These are phyloP conservation scores for Melitaea cinxia DNA, from an alignment of 1,140 invertebrate species.

Conservation along the genomic window DNA sequence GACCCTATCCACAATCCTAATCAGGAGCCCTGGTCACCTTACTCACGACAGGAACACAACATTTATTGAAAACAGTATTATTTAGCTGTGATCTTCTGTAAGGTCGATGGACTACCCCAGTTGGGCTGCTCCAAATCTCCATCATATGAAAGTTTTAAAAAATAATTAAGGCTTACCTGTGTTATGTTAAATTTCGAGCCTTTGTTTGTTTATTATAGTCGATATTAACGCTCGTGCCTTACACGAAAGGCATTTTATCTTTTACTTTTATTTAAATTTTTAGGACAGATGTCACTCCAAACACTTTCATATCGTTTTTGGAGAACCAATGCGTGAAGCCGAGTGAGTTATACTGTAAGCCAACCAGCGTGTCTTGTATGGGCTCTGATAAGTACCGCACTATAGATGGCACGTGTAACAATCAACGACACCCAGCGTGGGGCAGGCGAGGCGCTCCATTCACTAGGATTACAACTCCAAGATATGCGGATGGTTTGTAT, in stretches of 20 bases:
- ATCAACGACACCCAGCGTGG: slow-evolving; percentile 86
- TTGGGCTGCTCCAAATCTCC: too few relatives aligned
- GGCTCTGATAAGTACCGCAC: slow-evolving; percentile 83
- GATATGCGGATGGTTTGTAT: slow-evolving; percentile 89
- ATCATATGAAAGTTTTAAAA: too few relatives aligned
- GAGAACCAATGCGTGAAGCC: slow-evolving; percentile 58
- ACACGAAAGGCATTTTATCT: slow-evolving; percentile 9
- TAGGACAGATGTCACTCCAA: slow-evolving; percentile 57
- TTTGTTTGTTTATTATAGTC: too few relatives aligned
- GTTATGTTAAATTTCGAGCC: too few relatives aligned
- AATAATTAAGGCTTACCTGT: too few relatives aligned
- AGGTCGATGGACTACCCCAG: too few relatives aligned
- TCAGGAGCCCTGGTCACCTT: too few relatives aligned
- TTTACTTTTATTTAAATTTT: background rate
- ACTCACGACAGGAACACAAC: too few relatives aligned
- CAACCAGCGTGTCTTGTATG: slow-evolving; percentile 45
- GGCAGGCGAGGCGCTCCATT: slow-evolving; percentile 86
- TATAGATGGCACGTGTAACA: slow-evolving; percentile 93
- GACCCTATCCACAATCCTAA: too few relatives aligned
- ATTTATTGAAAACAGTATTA: too few relatives aligned
- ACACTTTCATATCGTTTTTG: slow-evolving; percentile 72
- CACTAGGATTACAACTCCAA: slow-evolving; percentile 89
- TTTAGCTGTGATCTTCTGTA: too few relatives aligned
- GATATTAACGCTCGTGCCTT: too few relatives aligned
- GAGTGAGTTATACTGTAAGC: slow-evolving; percentile 57